These are phyloP conservation scores for Alloscopus bannaensis DNA, from an alignment of 2,888 invertebrate species.

Conservation along the genomic window DNA sequence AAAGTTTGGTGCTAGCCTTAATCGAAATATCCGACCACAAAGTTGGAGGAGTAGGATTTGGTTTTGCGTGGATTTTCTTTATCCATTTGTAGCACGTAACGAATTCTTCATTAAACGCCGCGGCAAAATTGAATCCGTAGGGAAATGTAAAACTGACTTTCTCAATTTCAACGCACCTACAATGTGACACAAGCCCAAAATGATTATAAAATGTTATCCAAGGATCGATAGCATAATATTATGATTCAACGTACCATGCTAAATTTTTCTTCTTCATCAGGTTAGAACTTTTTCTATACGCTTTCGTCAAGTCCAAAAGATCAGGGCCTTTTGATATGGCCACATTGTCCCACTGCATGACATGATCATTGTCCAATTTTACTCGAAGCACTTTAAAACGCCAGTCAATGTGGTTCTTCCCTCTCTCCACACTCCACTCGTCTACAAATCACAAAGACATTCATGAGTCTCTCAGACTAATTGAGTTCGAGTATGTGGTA, in stretches of 20 bases:
- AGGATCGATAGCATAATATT: neutral
- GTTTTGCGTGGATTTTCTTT: conserved; percentile 86
- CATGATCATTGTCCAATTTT: conserved; percentile 68
- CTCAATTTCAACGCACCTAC: conserved; percentile 78
- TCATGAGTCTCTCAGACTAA: neutral
- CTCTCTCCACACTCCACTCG: conserved; percentile 69
- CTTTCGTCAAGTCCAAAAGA: conserved; percentile 62
- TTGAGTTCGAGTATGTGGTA: neutral
- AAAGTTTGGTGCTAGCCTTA: conserved; percentile 79
- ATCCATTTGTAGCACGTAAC: conserved; percentile 96
- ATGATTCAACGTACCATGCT: conserved; percentile 64
- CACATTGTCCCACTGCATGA: conserved; percentile 69
- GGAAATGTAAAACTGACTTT: conserved; percentile 80
- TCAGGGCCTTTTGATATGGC: conserved; percentile 66
- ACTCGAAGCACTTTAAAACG: conserved; percentile 62
- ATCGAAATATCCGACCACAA: conserved; percentile 91
- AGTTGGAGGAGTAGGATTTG: conserved; percentile 82
- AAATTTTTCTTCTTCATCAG: conserved; percentile 67
- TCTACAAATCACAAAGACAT: conserved; percentile 49
- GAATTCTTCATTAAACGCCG: conserved; percentile 91
- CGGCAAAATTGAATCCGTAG: conserved; percentile 90
- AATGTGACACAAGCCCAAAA: conserved; percentile 77
- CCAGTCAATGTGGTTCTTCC: conserved; percentile 69
- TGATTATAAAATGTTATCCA: neutral
- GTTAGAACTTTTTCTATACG: conserved; percentile 65